Evolutionary conservation across 2,888 invertebrate species (phyloP).

Genomic region (Phengaris arion): DNA sequence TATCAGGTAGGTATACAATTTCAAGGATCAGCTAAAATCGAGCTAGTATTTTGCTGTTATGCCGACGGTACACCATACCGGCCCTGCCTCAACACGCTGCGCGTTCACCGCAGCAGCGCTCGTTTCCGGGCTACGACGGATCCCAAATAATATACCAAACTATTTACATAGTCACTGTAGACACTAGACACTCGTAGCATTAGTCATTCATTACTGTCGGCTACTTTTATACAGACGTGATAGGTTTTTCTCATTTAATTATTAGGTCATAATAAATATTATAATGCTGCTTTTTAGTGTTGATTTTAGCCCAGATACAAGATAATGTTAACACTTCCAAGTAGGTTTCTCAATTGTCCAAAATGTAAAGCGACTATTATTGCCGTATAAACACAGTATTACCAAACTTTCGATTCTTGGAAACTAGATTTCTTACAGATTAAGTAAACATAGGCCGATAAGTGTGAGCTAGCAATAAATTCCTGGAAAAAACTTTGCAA

Average conservation of each 20-base stretch:
- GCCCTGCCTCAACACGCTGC: slow-evolving; percentile 75
- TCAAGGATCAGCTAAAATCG: too few relatives aligned
- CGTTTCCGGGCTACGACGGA: slow-evolving; percentile 42
- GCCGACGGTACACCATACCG: slow-evolving; percentile 52
- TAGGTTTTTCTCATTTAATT: neutral
- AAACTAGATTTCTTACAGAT: slow-evolving; percentile 19
- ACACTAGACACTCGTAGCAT: slow-evolving; percentile 5
- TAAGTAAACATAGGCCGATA: slow-evolving; percentile 25
- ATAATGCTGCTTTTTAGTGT: too few relatives aligned
- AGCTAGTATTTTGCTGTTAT: slow-evolving; percentile 35
- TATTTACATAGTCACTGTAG: slow-evolving; percentile 21
- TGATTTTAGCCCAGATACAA: neutral
- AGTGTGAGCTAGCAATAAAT: slow-evolving; percentile 29
- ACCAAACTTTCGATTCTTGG: slow-evolving; percentile 13
- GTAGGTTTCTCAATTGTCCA: neutral
- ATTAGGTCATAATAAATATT: too few relatives aligned
- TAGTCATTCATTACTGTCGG: slow-evolving; percentile 18
- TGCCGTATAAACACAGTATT: neutral
- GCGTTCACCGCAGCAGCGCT: slow-evolving; percentile 52
- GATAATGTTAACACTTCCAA: neutral
- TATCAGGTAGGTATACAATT: too few relatives aligned
- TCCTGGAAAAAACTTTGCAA: slow-evolving; percentile 31
- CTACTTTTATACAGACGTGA: neutral
- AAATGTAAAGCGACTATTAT: neutral
- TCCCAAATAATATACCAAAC: slow-evolving; percentile 41